These are phyloP conservation scores for Melanogrammus aeglefinus DNA, from an alignment of 2,797 vertebrate species.

Conservation along the genomic window DNA sequence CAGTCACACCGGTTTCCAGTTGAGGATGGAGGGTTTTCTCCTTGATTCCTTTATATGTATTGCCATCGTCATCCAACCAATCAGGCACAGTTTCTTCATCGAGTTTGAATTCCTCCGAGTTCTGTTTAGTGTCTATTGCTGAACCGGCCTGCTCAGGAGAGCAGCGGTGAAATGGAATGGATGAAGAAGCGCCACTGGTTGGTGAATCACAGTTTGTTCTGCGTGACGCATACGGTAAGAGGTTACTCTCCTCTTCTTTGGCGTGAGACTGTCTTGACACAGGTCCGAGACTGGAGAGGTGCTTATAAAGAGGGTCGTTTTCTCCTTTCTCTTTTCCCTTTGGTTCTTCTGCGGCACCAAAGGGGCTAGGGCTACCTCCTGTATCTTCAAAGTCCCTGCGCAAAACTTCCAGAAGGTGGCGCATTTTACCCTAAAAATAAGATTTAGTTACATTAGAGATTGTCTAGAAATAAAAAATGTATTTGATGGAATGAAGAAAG, in stretches of 20 bases:
- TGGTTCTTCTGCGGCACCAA: constrained; percentile 12
- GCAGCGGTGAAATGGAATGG: constrained; percentile 20
- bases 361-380: constrained; percentile 27
- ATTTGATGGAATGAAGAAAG: too few relatives aligned
- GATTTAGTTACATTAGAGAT: neutral
- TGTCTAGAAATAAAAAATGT: too few relatives aligned
- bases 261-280: constrained; percentile 26
- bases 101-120: constrained; percentile 14
- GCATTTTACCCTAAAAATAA: constrained; percentile 81
- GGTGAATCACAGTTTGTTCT: constrained; percentile 36
- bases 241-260: constrained; percentile 43
- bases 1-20: constrained; percentile 8
- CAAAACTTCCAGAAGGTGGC: constrained; percentile 80
- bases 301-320: constrained; percentile 32
- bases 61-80: neutral
- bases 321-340: constrained; percentile 22
- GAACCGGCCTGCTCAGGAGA: constrained; percentile 37
- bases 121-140: constrained; percentile 22
- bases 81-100: constrained; percentile 13
- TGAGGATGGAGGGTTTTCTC: constrained; percentile 31
- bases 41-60: constrained; percentile 10
- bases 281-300: constrained; percentile 39
- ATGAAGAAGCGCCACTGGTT: constrained; percentile 13
- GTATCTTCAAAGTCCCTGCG: constrained; percentile 77
- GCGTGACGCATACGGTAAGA: constrained; percentile 30